Evolutionary conservation across 2,113 vertebrate genomes (phyloP), one percentile per base, ranked within the genome.

Genomic region (Corythaeola cristata): DNA sequence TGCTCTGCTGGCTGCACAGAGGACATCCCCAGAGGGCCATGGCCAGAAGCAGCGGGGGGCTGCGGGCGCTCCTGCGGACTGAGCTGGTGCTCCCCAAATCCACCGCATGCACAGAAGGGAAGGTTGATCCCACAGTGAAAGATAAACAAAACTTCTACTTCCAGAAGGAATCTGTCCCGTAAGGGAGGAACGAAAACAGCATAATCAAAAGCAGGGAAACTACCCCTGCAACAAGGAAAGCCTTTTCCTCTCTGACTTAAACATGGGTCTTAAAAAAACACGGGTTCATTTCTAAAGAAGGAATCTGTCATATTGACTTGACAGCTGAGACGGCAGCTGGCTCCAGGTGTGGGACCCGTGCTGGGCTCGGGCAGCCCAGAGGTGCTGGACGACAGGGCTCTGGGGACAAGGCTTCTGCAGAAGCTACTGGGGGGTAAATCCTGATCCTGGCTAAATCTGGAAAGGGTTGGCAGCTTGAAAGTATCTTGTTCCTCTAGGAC

Each of bases 1-100:
- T 0, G 0, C 45, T 64, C 84, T 5, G 2, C 37, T 4, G 2
- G 26, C 20, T 59, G 58, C 7, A 1, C 1, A 2, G 47, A 45
- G 17, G 44, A 9, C 9, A 26, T 14, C 66, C 22, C 71, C 60
- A 58, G 17, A 90, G 8, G 9, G 26, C 9, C n/a, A 26, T 6
- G 47, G 27, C 19, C 50, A 90, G 74, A 50, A 69, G 41, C 4
- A 71, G 23, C 0, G 0, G 1, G 5, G 5, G 33, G 28, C 33
- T 37, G 21, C 5, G 12, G 37, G 18, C 3, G 0, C 49, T 68
- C 59, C 67, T 73, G 55, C 45, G 26, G 22, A 30, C 28, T 44
- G 52, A 93, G 44, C 68, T 87, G 63, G 11, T 1, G 1, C 47
- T 67, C 56, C 60, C 45, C 39, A 82, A 45, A 85, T 23, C 62